These are phyloP conservation scores for Ondatra zibethicus DNA, from an alignment of 2,113 vertebrate genomes.

Conservation along the genomic window DNA sequence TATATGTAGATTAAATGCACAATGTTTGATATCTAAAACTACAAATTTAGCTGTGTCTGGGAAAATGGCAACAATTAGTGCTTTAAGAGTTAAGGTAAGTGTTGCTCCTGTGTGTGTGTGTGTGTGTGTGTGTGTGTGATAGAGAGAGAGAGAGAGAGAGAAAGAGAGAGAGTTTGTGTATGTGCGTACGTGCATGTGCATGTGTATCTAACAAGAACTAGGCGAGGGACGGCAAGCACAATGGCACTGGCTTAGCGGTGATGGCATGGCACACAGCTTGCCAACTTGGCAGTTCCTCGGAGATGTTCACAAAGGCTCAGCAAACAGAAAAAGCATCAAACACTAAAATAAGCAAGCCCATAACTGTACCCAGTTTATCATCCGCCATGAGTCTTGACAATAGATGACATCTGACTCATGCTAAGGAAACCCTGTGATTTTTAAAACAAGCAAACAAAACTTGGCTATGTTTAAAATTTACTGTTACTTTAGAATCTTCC, in stretches of 20 bases:
- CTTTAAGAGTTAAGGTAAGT: conserved; percentile 32
- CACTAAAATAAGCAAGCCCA: conserved; percentile 58
- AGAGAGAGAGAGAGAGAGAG: too few species aligned
- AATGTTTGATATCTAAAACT: background rate
- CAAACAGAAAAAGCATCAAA: conserved; percentile 24
- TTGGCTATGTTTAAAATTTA: conserved; percentile 2
- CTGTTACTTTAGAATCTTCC: conserved; percentile 8
- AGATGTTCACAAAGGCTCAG: conserved; percentile 55
- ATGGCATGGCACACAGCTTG: background rate
- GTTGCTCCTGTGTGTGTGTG: background rate
- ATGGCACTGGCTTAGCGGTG: background rate
- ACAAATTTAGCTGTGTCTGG: conserved; percentile 8
- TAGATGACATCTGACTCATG: conserved; percentile 60
- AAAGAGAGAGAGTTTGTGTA: too few species aligned
- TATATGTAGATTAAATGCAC: background rate
- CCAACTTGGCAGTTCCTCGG: conserved; percentile 42
- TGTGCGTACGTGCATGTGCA: background rate
- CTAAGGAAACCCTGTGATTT: conserved; percentile 14
- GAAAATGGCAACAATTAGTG: conserved; percentile 31
- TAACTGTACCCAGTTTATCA: background rate
- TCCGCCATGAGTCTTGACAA: conserved; percentile 25
- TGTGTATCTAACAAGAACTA: background rate
- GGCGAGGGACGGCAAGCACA: background rate
- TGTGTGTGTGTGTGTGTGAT: background rate
- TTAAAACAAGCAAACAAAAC: conserved; percentile 49